Evolutionary conservation across 2,113 vertebrate species (phyloP).

Genomic region (Pseudopipra pipra): DNA sequence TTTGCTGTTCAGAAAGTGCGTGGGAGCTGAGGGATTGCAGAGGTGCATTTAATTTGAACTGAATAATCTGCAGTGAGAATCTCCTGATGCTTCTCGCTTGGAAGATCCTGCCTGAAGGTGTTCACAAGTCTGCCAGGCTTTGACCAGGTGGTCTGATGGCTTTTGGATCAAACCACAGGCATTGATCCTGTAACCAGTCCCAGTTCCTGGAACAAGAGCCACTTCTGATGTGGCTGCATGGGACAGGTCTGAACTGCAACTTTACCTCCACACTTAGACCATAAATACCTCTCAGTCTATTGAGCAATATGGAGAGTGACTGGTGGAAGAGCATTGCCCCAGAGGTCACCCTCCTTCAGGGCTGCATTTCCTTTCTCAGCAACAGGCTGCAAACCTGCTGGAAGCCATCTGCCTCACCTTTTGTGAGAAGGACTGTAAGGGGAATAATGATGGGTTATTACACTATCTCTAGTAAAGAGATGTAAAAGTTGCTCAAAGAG

Average conservation of each 20-base stretch:
- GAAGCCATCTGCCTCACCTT: background rate
- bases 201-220: background rate
- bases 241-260: background rate
- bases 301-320: background rate
- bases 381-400: background rate
- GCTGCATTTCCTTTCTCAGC: background rate
- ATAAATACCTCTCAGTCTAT: background rate
- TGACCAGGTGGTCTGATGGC: background rate
- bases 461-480: background rate
- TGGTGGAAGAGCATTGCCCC: background rate
- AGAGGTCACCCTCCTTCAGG: background rate
- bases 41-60: background rate
- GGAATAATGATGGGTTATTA: background rate
- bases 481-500: background rate
- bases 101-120: background rate
- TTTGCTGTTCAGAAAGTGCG: background rate
- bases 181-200: background rate
- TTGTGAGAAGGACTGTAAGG: background rate
- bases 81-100: background rate
- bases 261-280: background rate
- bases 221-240: accelerated
- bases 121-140: background rate
- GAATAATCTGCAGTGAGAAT: background rate
- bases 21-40: background rate
- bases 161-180: background rate